Evolutionary conservation across 2,797 vertebrate genomes (phyloP).

Genomic region (Semotilus atromaculatus): DNA sequence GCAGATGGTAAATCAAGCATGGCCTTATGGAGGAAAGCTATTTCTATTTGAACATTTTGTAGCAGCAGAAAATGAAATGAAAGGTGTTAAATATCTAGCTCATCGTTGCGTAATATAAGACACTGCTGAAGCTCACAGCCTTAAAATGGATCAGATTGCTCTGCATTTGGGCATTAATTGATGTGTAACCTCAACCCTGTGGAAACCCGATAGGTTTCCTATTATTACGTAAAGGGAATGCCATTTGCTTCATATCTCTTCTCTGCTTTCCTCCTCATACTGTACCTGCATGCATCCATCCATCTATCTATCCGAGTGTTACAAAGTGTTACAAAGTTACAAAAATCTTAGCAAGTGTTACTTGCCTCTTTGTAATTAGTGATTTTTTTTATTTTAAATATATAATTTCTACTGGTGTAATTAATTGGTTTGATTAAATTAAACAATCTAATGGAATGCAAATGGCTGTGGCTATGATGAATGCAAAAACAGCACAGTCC

Average conservation of each 20-base stretch:
- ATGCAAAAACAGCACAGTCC: background rate
- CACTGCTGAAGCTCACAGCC: constrained; percentile 65
- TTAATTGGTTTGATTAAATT: background rate
- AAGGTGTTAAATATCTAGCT: constrained; percentile 63
- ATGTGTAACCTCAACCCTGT: constrained; percentile 56
- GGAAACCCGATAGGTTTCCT: constrained; percentile 58
- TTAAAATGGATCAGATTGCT: constrained; percentile 59
- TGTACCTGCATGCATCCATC: background rate
- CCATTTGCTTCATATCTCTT: constrained; percentile 54
- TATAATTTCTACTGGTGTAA: background rate
- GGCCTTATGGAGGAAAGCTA: constrained; percentile 28
- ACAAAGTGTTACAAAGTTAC: too few relatives aligned
- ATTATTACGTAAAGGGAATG: constrained; percentile 59
- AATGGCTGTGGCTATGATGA: background rate
- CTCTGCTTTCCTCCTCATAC: constrained; percentile 19
- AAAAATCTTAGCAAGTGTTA: background rate
- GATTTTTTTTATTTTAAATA: background rate
- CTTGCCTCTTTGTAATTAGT: background rate
- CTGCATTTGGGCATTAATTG: constrained; percentile 66
- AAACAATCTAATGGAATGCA: background rate
- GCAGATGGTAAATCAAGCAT: background rate
- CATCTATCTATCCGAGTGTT: too few relatives aligned
- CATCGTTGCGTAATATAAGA: constrained; percentile 63
- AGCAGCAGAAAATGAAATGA: constrained; percentile 59
- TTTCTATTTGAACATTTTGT: constrained; percentile 50